Conservation (phyloP, 2,888 invertebrate genomes). For the Phengaris alcon region DNA sequence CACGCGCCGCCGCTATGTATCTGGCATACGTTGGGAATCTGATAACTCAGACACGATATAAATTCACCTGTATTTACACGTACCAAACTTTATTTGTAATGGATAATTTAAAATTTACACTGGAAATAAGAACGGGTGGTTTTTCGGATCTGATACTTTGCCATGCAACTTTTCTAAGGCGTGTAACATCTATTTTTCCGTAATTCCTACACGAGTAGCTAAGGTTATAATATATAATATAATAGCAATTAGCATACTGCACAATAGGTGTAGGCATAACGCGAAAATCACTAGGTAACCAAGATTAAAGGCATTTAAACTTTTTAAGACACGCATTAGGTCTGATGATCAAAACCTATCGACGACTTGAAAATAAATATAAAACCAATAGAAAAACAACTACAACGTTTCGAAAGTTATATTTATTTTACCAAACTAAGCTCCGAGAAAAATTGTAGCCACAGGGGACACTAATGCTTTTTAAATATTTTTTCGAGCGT, state of each 20-base stretch:
- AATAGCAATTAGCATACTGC: too few relatives aligned
- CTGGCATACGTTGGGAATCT: slow-evolving; percentile 30
- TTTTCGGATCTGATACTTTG: background rate
- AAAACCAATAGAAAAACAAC: background rate
- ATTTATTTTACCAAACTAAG: slow-evolving; percentile 11
- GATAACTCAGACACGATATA: slow-evolving; percentile 26
- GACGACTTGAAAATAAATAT: background rate
- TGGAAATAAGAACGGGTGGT: background rate
- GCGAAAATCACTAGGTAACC: background rate
- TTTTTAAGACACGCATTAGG: too few relatives aligned
- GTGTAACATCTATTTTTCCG: background rate
- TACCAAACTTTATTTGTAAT: slow-evolving; percentile 17
- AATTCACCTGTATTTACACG: slow-evolving; percentile 29
- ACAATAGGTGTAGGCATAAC: background rate
- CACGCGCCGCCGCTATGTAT: slow-evolving; percentile 32
- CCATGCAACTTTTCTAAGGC: background rate
- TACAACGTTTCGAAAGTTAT: background rate
- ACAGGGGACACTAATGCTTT: slow-evolving; percentile 24
- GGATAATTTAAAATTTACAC: background rate
- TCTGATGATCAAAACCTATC: background rate
- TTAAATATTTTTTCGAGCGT: slow-evolving; percentile 27
- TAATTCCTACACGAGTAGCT: background rate
- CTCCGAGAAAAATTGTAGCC: slow-evolving; percentile 9
- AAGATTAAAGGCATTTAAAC: too few relatives aligned
- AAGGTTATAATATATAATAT: background rate